Conservation (phyloP, 2,797 vertebrate species). For the Pelochelys cantorii region DNA sequence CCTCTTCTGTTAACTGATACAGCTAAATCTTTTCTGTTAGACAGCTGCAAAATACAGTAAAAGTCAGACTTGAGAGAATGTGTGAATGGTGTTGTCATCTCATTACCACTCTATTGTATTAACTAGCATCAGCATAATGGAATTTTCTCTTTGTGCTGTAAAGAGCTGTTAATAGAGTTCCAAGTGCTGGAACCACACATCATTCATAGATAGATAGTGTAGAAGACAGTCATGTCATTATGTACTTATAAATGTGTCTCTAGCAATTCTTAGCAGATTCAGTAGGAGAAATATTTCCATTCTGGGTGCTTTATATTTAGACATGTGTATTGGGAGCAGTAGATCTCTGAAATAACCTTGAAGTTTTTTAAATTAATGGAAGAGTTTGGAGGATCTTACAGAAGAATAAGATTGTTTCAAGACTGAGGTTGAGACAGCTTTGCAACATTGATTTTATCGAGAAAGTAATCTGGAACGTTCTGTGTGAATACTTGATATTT, state of each 20-base stretch:
- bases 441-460: background rate
- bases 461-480: background rate
- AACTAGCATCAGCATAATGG: background rate
- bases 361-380: slow-evolving; percentile 1
- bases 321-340: accelerated
- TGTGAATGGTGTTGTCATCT: slow-evolving; percentile 1
- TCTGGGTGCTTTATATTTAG: background rate
- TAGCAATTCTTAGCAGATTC: background rate
- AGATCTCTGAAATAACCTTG: background rate
- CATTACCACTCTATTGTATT: background rate
- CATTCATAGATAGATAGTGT: background rate
- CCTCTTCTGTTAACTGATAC: background rate
- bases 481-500: accelerated
- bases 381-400: background rate
- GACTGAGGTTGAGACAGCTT: background rate
- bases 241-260: background rate
- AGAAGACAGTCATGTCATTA: background rate
- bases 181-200: background rate
- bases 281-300: background rate
- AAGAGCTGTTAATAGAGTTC: background rate
- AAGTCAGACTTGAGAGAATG: background rate
- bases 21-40: background rate
- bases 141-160: background rate
- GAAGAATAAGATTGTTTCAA: background rate
- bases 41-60: background rate